These are phyloP conservation scores for Cygnus olor DNA, from an alignment of 2,797 vertebrate species.

Conservation along the genomic window DNA sequence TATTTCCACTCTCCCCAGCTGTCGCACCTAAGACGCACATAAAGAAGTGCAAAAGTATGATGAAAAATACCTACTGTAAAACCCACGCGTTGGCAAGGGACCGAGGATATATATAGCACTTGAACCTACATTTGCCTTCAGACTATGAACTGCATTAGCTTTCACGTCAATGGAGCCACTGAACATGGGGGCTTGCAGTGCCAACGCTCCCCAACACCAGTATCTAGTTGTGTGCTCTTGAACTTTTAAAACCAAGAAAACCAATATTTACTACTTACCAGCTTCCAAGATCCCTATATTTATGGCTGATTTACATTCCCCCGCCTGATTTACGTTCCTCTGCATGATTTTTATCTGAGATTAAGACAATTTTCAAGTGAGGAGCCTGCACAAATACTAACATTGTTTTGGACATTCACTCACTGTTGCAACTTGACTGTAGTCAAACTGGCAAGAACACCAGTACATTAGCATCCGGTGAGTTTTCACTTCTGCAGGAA, in stretches of 20 bases:
- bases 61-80: conserved; percentile 25
- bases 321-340: not conserved
- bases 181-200: not conserved
- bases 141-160: not conserved
- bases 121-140: not conserved
- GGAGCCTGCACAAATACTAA: not conserved
- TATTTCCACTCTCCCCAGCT: conserved; percentile 14
- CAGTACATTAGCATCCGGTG: not conserved
- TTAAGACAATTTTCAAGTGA: not conserved
- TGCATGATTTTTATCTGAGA: not conserved
- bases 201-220: not conserved
- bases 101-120: not conserved
- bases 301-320: not conserved
- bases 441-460: not conserved
- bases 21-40: not conserved
- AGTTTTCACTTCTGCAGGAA: not conserved
- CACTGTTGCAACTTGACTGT: not conserved
- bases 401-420: not conserved
- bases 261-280: not conserved
- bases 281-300: not conserved
- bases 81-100: not conserved
- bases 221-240: not conserved
- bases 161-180: not conserved
- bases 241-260: not conserved
- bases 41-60: conserved; percentile 16